Percentiles rank a stretch among this genome's conserved stretches.
Conservation (phyloP, 1,140 invertebrate species). For the Prorops nasuta region DNA sequence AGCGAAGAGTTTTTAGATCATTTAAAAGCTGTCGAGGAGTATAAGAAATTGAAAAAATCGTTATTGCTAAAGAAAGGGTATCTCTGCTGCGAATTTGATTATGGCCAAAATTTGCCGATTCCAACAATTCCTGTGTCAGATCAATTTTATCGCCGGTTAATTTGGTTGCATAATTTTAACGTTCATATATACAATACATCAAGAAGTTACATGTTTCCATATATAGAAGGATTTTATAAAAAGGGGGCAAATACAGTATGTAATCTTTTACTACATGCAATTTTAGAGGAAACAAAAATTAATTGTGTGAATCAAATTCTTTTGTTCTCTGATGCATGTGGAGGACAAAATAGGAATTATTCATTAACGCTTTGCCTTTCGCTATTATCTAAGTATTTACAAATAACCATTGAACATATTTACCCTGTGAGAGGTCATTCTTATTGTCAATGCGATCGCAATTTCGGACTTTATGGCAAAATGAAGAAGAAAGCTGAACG, state of each 20-base stretch:
- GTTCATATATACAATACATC: constrained; percentile 6
- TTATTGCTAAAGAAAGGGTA: background rate
- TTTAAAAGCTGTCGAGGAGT: background rate
- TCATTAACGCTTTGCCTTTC: background rate
- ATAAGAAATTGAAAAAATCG: background rate
- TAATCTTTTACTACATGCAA: constrained; percentile 8
- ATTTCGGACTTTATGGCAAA: constrained; percentile 24
- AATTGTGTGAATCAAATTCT: constrained; percentile 6
- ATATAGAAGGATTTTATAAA: constrained; percentile 5
- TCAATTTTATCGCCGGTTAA: constrained; percentile 7
- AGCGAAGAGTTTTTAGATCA: background rate
- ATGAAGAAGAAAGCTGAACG: constrained; percentile 21
- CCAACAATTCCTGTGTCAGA: background rate
- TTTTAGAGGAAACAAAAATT: background rate
- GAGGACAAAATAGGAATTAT: constrained; percentile 1
- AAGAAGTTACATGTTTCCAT: constrained; percentile 10
- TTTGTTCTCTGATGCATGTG: background rate
- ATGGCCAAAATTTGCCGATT: background rate
- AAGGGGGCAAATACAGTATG: constrained; percentile 11
- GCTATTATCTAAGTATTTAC: background rate
- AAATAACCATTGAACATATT: constrained; percentile 18
- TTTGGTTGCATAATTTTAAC: constrained; percentile 12
- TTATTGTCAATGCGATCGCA: constrained; percentile 24
- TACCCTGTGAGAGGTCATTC: constrained; percentile 25
- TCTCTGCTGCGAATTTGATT: background rate